Conservation (phyloP, 2,888 invertebrate genomes). For the Pyrgus malvae region DNA sequence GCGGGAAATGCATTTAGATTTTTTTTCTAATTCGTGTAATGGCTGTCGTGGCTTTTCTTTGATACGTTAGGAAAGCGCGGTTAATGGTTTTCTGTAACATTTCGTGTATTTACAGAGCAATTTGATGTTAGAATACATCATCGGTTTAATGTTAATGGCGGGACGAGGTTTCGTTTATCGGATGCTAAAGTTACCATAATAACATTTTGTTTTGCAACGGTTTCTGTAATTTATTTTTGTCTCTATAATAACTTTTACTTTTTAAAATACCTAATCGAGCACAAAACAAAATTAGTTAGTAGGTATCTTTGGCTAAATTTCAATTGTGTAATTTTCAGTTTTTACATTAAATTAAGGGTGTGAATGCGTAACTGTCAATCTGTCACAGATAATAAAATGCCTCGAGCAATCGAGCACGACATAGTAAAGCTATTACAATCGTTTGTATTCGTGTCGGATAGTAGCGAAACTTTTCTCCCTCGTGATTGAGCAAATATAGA, state of each 20-base stretch:
- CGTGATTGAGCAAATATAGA: slow-evolving; percentile 63
- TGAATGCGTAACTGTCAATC: slow-evolving; percentile 8
- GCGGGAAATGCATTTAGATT: slow-evolving; percentile 78
- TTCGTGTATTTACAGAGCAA: slow-evolving; percentile 25
- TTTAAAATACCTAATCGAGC: too few species aligned
- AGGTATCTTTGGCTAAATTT: too few species aligned
- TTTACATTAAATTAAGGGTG: neutral
- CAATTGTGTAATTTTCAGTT: too few species aligned
- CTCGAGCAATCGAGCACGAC: slow-evolving; percentile 33
- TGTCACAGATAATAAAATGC: slow-evolving; percentile 22
- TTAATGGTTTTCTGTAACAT: slow-evolving; percentile 37
- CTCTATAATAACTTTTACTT: too few species aligned
- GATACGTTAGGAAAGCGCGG: slow-evolving; percentile 58
- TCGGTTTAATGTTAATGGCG: slow-evolving; percentile 22
- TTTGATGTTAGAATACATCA: slow-evolving; percentile 17
- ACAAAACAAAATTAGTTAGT: too few species aligned
- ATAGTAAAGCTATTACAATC: slow-evolving; percentile 45
- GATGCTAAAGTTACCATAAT: slow-evolving; percentile 14
- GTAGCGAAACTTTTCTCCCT: slow-evolving; percentile 37
- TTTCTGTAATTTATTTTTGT: neutral
- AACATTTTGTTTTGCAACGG: neutral
- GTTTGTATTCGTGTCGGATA: slow-evolving; percentile 58
- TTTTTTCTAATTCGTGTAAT: slow-evolving; percentile 73
- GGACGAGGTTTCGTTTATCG: slow-evolving; percentile 4
- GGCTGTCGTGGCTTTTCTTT: slow-evolving; percentile 68